Base-by-base conservation (phyloP, 2,888 invertebrate genomes). In the Tinea pellionella region DNA sequence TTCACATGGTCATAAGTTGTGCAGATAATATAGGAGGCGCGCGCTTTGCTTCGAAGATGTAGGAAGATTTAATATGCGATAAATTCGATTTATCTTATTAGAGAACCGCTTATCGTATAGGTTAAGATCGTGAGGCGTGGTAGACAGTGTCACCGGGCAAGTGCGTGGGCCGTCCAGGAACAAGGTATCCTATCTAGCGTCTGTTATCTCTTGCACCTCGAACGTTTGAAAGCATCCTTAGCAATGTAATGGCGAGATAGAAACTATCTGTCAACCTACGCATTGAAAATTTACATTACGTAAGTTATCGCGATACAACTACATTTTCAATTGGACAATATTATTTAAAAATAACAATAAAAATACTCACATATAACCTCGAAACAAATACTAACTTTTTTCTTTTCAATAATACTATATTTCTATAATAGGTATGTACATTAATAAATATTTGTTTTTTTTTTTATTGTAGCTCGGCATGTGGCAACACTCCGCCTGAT, bases 31-130 rank as follows among this genome's bases (percentile, higher is more conserved):
- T 57, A 56, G 18, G 53, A 37, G 53, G 57, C 19, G 32, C 57
- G 19, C 15, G 55, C 41, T 53, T n/a, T 18, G 42, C 55, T 41
- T 18, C n/a, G 24, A 13, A 60, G 47, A 47, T 15, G 43, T 30
- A 11, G 65, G 67, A 62, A 73, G 77, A 78, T 78, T 69, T 74
- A 72, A 75, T 70, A 70, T 67, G 65, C 72, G 75, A 78, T 79
- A 77, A 74, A 74, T 74, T 71, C 69, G 72, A 77, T 78, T 72
- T 76, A 80, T 77, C 75, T 77, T 74, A 71, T 73, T 72, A 73
- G 65, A 68, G 69, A 69, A 65, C 37, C 63, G 68, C 68, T 69
- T 74, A 74, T 76, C 71, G 65, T 63, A 32, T 47, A 29, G 47
- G 47, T 47, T 43, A 59, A 63, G 66, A 24, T 58, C 59, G 41